phyloP scores from a whole-genome alignment of 2,113 vertebrate species.

The Athene noctua region DNA sequence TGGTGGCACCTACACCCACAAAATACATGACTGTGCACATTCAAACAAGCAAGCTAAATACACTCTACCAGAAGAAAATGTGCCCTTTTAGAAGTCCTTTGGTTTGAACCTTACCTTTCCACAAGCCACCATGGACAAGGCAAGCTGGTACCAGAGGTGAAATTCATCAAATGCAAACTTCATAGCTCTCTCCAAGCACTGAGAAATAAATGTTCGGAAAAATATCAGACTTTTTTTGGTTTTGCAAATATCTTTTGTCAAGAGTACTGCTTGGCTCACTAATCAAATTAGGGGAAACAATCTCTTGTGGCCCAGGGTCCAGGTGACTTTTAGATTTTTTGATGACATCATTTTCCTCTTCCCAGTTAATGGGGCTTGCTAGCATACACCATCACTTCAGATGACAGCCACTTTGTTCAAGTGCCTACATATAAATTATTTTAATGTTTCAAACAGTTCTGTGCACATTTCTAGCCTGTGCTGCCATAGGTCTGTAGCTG shows the following conservation, averaged over 20 bases:
- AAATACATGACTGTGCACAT: background rate
- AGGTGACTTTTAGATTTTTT: background rate
- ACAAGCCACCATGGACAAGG: slow-evolving; percentile 92
- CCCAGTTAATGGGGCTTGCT: background rate
- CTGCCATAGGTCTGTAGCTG: background rate
- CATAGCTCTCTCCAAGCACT: slow-evolving; percentile 98
- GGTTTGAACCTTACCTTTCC: slow-evolving; percentile 87
- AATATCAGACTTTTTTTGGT: background rate
- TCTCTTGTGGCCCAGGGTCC: background rate
- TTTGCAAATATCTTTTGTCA: background rate
- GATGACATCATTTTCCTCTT: background rate
- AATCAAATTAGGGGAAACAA: background rate
- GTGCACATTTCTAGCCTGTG: background rate
- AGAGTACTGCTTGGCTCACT: background rate
- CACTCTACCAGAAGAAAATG: background rate
- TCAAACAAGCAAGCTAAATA: background rate
- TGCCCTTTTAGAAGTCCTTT: background rate
- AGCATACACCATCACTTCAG: background rate
- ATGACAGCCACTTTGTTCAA: background rate
- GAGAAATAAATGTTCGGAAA: background rate
- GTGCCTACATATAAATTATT: background rate
- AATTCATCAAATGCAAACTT: slow-evolving; percentile 97
- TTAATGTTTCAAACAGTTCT: background rate
- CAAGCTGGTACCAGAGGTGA: slow-evolving; percentile 97
- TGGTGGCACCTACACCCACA: background rate